Base-by-base conservation (phyloP, 2,113 vertebrate genomes). In the Alligator sinensis region DNA sequence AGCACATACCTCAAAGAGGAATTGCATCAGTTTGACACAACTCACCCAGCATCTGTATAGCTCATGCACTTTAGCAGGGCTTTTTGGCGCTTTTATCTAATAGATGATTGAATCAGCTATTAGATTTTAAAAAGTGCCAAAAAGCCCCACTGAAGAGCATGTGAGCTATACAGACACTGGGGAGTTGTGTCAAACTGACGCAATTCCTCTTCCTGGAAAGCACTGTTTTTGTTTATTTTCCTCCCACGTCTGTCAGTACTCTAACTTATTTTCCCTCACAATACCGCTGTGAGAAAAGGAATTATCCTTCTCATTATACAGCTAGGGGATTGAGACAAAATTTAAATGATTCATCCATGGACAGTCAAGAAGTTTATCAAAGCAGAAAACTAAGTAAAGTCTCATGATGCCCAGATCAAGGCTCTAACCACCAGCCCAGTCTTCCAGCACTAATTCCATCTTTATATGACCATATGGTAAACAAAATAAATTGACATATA, bases 211-310 rank as follows among this genome's bases (percentile, higher is more conserved):
- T 47, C 47, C 47, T 47, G 47, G 47, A 47, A 47, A 47, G 47
- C 47, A 9, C 47, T 47, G 7, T 47, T 47, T 47, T 8, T 47
- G 47, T 47, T 47, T 47, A 47, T 47, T 47, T 47, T 47, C 8
- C 47, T 47, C 47, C 47, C 47, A 47, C 47, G 6, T 47, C 47
- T 47, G 47, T 47, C 8, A 80, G 87, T 25, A 47, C 86, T 87
- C 77, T 55, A 92, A 79, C 84, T 94, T 92, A 81, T 96, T 92
- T 81, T 18, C 86, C 90, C 94, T 93, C 88, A 84, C 82, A 96
- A 86, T 61, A 77, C 91, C 94, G 94, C 80, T 10, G 34, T 95
- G 89, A 83, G 54, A 78, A 58, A 60, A 77, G 72, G 77, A 93
- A 89, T 86, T 86, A 77, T 79, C 90, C 93, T 89, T 93, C 88